Conservation (phyloP, 2,113 vertebrate genomes). For the Phasianus colchicus region DNA sequence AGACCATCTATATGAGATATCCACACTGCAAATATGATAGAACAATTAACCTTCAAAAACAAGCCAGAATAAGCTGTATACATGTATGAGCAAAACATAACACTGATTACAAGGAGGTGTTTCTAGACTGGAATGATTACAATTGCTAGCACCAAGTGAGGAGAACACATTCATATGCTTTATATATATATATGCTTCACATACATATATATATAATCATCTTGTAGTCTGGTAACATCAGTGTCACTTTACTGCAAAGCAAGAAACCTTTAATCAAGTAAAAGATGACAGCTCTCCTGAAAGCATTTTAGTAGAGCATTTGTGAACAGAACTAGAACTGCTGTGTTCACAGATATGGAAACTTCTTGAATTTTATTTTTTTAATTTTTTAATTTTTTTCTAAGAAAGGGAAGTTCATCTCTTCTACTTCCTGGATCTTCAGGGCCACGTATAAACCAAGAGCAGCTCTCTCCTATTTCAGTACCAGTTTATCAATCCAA, state of each 20-base stretch:
- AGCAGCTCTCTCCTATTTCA: background rate
- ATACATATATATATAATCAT: background rate
- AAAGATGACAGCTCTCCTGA: background rate
- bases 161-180: background rate
- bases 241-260: background rate
- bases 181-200: background rate
- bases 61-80: background rate
- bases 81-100: background rate
- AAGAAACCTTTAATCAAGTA: background rate
- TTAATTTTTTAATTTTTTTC: background rate
- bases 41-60: background rate
- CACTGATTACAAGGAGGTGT: background rate
- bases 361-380: background rate
- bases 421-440: background rate
- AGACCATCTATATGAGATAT: background rate
- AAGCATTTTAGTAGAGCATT: rapidly evolving
- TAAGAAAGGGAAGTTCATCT: background rate
- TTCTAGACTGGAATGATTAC: background rate
- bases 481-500: rapidly evolving
- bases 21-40: background rate
- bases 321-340: background rate
- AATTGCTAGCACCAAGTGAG: background rate
- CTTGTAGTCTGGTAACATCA: background rate
- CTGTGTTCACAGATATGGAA: background rate
- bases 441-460: background rate